Evolutionary conservation across 1,140 invertebrate species (phyloP).

Genomic region (Diabrotica virgifera): DNA sequence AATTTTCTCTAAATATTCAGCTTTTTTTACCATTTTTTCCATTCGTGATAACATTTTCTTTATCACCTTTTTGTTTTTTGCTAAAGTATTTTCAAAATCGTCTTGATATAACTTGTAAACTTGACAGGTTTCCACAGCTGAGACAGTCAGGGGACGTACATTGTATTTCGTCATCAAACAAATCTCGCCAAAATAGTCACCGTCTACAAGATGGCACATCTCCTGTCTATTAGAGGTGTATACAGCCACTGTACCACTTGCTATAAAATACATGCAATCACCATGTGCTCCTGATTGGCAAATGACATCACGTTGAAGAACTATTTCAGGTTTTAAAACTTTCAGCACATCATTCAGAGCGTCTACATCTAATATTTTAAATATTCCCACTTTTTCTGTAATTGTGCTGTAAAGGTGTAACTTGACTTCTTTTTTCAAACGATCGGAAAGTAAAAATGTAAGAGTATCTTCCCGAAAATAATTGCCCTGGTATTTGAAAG

Average conservation of each 20-base stretch:
- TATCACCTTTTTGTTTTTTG: conserved; percentile 13
- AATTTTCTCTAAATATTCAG: background rate
- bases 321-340: conserved; percentile 35
- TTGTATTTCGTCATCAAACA: conserved; percentile 53
- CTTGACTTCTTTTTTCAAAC: conserved; percentile 38
- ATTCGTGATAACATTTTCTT: background rate
- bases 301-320: conserved; percentile 45
- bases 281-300: conserved; percentile 54
- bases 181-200: conserved; percentile 41
- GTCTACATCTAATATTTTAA: conserved; percentile 30
- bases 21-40: background rate
- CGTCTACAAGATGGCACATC: conserved; percentile 42
- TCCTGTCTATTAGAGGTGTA: conserved; percentile 59
- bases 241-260: conserved; percentile 57
- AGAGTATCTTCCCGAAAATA: conserved; percentile 33
- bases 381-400: conserved; percentile 36
- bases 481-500: conserved; percentile 32
- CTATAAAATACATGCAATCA: conserved; percentile 61
- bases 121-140: conserved; percentile 57
- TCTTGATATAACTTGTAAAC: conserved; percentile 50
- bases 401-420: conserved; percentile 34
- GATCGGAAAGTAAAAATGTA: conserved; percentile 26
- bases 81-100: conserved; percentile 46
- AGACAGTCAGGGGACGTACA: conserved; percentile 51
- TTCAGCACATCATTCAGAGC: conserved; percentile 30